A percentile compares a stretch with the other conserved stretches of the same genome.
These are phyloP conservation scores for Eucriotettix oculatus DNA, from an alignment of 2,888 invertebrate genomes.

Conservation along the genomic window DNA sequence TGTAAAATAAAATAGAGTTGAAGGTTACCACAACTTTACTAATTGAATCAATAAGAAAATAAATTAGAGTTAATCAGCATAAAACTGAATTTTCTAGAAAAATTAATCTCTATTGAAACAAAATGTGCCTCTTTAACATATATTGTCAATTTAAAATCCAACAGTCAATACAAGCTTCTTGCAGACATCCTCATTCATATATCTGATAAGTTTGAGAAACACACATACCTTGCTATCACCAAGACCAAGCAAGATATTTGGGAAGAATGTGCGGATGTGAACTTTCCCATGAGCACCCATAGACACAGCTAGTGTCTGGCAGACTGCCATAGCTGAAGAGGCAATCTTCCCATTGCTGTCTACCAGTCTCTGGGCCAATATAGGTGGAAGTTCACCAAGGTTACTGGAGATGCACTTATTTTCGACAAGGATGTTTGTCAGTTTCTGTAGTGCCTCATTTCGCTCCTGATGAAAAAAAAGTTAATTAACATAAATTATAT, in stretches of 20 bases:
- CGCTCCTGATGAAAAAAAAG: conserved; percentile 30
- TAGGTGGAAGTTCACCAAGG: conserved; percentile 70
- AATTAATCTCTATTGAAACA: no score
- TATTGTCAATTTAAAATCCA: no score
- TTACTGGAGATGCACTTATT: conserved; percentile 67
- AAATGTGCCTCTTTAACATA: no score
- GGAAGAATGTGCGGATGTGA: conserved; percentile 66
- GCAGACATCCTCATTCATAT: background rate
- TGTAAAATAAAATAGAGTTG: no score
- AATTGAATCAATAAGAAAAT: no score
- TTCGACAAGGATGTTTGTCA: conserved; percentile 51
- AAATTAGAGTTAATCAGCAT: no score
- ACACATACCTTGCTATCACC: conserved; percentile 50
- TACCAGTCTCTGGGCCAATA: conserved; percentile 55
- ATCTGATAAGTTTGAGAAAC: background rate
- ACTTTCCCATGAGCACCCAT: conserved; percentile 69
- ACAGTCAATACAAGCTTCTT: no score
- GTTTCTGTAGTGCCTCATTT: conserved; percentile 56
- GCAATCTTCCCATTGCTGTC: conserved; percentile 91
- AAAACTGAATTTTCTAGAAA: no score
- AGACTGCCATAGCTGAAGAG: conserved; percentile 65
- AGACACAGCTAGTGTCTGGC: conserved; percentile 61
- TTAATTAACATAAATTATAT: background rate
- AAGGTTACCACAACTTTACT: no score
- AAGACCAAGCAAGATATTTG: conserved; percentile 54